Evolutionary conservation across 2,888 invertebrate species (phyloP), one percentile per base, ranked within the genome.

Genomic region (Oscheius sp.): DNA sequence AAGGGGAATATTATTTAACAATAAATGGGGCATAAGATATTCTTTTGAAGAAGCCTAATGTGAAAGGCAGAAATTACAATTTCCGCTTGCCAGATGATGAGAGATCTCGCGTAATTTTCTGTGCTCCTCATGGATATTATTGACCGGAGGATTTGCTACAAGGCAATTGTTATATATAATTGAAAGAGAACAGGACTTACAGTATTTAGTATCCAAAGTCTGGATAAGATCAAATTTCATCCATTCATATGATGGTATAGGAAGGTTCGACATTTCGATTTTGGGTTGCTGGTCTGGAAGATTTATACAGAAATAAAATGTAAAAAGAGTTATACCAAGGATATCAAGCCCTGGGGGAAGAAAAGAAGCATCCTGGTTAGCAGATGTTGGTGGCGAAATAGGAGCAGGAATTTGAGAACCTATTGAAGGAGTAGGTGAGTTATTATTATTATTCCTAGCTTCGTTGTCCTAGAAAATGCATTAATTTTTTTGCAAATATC

Each of bases 171-270:
- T 55, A 55, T 27, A 27, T 2, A 27, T 25, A 27, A 52, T 27
- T 27, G 12, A 52, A n/a, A 12, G 20, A 50, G 31, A n/a, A 33
- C 2, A 8, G 45, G 45, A 61, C 42, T n/a, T 29, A 34, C 15
- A n/a, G 48, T 12, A 65, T n/a, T n/a, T 20, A 42, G 63, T 27
- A 15, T 12, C 23, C 5, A 65, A 27, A 27, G 46, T 27, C 23
- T 27, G 58, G 33, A 67, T 48, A 29, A 67, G 27, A 58, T 67
- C 67, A 23, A 46, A 45, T 46, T 67, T 67, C 67, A 67, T 67
- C 67, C 67, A 67, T 20, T 67, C 58, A 46, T 58, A 67, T 6
- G 67, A 67, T 15, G 67, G 48, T 23, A 67, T 45, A 4, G 67
- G 67, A 39, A 42, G 67, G 29, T 57, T 33, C 1, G 65, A 39